Evolutionary conservation across 2,797 vertebrate genomes (phyloP).

Genomic region (Amblyraja radiata): DNA sequence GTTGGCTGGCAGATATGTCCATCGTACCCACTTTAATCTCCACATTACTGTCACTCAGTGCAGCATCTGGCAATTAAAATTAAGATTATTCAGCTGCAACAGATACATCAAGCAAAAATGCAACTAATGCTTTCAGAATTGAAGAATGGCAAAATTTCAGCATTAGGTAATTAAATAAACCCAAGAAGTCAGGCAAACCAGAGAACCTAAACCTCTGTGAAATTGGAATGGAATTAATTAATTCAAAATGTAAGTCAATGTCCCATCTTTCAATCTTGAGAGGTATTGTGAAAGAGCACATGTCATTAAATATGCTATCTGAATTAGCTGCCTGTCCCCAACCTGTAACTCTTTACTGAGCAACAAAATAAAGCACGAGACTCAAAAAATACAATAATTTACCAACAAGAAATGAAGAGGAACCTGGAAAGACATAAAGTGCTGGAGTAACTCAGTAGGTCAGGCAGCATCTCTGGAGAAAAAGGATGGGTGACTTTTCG

Average conservation of each 20-base stretch:
- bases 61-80: conserved; percentile 57
- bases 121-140: not conserved
- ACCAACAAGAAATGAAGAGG: not conserved
- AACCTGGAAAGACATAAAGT: not conserved
- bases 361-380: not conserved
- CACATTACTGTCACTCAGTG: conserved; percentile 63
- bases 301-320: not conserved
- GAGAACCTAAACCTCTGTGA: not conserved
- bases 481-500: too few species aligned
- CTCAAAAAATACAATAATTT: not conserved
- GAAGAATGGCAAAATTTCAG: not conserved
- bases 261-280: not conserved
- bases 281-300: not conserved
- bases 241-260: too few species aligned
- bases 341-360: not conserved
- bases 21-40: conserved; percentile 62
- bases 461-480: too few species aligned
- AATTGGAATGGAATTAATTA: not conserved
- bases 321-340: not conserved
- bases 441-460: too few species aligned
- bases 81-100: not conserved
- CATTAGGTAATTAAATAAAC: not conserved
- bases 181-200: not conserved
- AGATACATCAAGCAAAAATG: not conserved
- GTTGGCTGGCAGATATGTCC: conserved; percentile 66